A percentile compares a stretch with the other conserved stretches of the same genome.
These are phyloP conservation scores for Cinara cedri DNA, from an alignment of 2,888 invertebrate species.

Conservation along the genomic window DNA sequence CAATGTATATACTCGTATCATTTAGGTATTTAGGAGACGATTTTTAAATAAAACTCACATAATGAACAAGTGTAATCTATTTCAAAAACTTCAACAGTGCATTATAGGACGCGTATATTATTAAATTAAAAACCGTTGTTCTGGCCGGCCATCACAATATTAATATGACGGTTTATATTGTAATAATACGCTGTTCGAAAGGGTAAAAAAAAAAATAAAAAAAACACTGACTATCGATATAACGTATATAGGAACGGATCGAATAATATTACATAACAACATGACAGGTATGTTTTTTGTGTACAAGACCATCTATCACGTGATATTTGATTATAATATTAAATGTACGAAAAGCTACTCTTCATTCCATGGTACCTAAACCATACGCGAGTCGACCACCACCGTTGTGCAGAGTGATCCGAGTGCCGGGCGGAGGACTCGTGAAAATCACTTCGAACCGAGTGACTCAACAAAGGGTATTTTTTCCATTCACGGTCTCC, in stretches of 20 bases:
- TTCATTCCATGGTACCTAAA: not conserved
- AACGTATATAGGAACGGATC: conserved; percentile 4
- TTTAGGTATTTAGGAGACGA: too few species aligned
- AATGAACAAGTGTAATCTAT: too few species aligned
- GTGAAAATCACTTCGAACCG: conserved; percentile 34
- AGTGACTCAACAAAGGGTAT: conserved; percentile 19
- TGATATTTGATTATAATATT: conserved; percentile 1
- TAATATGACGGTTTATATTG: too few species aligned
- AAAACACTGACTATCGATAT: not conserved
- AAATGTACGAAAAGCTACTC: conserved; percentile 33
- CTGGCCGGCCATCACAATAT: too few species aligned
- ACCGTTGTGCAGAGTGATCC: not conserved
- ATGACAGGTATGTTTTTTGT: conserved; percentile 39
- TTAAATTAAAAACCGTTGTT: too few species aligned
- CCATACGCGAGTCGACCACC: too few species aligned
- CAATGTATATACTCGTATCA: not conserved
- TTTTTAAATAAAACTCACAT: too few species aligned
- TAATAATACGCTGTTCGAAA: conserved; percentile 5
- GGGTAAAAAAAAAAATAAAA: conserved; percentile 24
- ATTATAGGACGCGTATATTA: too few species aligned
- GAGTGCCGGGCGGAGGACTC: conserved; percentile 3
- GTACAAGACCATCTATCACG: conserved; percentile 48
- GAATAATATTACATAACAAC: conserved; percentile 14
- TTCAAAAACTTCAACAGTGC: too few species aligned
- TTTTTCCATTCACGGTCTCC: not conserved